phyloP scores from a whole-genome alignment of 2,888 invertebrate genomes.

The Phasia obesa region DNA sequence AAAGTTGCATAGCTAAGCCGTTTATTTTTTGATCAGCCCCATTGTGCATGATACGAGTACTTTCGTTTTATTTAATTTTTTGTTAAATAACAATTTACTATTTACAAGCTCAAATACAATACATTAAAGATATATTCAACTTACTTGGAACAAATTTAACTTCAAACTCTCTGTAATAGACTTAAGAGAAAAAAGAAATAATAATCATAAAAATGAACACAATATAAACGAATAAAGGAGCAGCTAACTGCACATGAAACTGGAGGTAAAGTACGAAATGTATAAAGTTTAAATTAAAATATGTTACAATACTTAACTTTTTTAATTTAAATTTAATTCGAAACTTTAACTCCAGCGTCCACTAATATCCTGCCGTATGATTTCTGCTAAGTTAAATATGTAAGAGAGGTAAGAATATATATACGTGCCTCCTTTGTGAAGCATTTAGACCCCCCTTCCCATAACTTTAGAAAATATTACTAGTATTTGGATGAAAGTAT shows the following conservation, averaged over 20 bases:
- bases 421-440: not conserved
- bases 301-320: conserved; percentile 64
- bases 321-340: conserved; percentile 69
- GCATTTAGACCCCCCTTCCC: not conserved
- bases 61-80: no score
- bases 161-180: conserved; percentile 23
- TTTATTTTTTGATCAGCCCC: no score
- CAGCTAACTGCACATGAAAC: conserved; percentile 32
- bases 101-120: no score
- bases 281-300: conserved; percentile 67
- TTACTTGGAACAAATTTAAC: no score
- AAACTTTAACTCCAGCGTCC: conserved; percentile 63
- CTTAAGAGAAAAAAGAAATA: conserved; percentile 21
- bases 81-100: no score
- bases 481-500: no score
- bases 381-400: conserved; percentile 8
- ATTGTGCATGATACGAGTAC: no score
- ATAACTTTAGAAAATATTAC: not conserved
- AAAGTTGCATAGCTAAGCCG: no score
- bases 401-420: not conserved
- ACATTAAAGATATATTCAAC: conserved; percentile 20
- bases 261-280: conserved; percentile 59
- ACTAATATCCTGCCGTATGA: conserved; percentile 48
- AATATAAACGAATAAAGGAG: conserved; percentile 2
- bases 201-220: conserved; percentile 20